These are phyloP conservation scores for Danaus chrysippus DNA, from an alignment of 2,888 invertebrate species.

Conservation along the genomic window DNA sequence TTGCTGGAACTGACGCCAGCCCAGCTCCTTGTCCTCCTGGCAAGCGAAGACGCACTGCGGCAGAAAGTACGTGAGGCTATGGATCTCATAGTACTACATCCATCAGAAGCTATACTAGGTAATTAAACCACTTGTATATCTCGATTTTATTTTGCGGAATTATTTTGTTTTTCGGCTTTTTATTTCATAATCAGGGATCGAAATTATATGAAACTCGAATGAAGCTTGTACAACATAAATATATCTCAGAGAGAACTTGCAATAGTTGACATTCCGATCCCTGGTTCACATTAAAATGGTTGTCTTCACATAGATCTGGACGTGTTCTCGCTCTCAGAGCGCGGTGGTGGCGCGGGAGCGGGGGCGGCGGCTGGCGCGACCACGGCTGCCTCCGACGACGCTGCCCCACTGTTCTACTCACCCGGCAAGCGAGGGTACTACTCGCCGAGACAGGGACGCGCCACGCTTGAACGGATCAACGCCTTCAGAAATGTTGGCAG, in stretches of 20 bases:
- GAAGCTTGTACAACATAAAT: not conserved
- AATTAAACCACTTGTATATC: slow-evolving; percentile 23
- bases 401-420: slow-evolving; percentile 93
- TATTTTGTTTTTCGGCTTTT: not conserved
- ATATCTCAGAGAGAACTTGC: not conserved
- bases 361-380: slow-evolving; percentile 38
- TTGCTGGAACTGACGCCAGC: slow-evolving; percentile 95
- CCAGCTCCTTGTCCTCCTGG: slow-evolving; percentile 91
- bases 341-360: slow-evolving; percentile 57
- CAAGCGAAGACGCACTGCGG: slow-evolving; percentile 94
- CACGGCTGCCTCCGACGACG: slow-evolving; percentile 82
- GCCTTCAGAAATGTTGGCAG: slow-evolving; percentile 99
- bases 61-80: slow-evolving; percentile 97
- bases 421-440: slow-evolving; percentile 98
- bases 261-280: not conserved
- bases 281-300: not conserved
- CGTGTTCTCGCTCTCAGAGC: slow-evolving; percentile 89
- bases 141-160: not conserved
- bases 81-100: slow-evolving; percentile 88
- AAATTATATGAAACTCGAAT: not conserved
- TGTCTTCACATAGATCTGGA: slow-evolving; percentile 80
- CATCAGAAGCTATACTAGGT: slow-evolving; percentile 86
- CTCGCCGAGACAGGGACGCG: slow-evolving; percentile 95
- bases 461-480: slow-evolving; percentile 94
- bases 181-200: not conserved